Conservation (phyloP, 2,888 invertebrate genomes). For the Rhamphomyia laevipes region DNA sequence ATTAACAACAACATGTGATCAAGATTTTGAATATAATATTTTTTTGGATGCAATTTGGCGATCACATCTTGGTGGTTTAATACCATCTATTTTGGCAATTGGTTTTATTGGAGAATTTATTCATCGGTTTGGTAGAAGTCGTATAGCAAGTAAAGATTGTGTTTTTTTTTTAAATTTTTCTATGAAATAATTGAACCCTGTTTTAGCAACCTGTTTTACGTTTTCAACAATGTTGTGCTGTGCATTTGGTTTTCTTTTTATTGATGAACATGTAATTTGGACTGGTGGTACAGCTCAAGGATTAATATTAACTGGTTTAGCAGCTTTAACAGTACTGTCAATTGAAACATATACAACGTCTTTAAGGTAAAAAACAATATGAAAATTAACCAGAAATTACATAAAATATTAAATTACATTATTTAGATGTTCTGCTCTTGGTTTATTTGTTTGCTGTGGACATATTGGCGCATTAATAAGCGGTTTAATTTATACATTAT, state of each 20-base stretch:
- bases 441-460: conserved; percentile 15
- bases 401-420: neutral
- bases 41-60: conserved; percentile 15
- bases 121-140: conserved; percentile 16
- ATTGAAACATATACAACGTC: conserved; percentile 18
- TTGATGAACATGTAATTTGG: conserved; percentile 17
- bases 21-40: conserved; percentile 29
- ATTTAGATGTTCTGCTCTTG: conserved; percentile 18
- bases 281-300: conserved; percentile 19
- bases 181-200: neutral
- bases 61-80: conserved; percentile 15
- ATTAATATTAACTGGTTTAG: conserved; percentile 15
- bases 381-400: neutral
- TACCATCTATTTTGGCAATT: conserved; percentile 14
- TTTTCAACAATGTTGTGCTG: conserved; percentile 16
- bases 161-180: neutral
- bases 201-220: conserved; percentile 15
- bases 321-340: conserved; percentile 15
- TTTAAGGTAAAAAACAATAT: conserved; percentile 11
- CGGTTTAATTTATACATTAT: conserved; percentile 10
- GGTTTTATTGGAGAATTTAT: conserved; percentile 15
- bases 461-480: conserved; percentile 16
- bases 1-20: conserved; percentile 32
- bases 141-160: conserved; percentile 16
- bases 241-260: conserved; percentile 15